Conservation (phyloP, 2,888 invertebrate genomes). For the Amblyteles armatorius region DNA sequence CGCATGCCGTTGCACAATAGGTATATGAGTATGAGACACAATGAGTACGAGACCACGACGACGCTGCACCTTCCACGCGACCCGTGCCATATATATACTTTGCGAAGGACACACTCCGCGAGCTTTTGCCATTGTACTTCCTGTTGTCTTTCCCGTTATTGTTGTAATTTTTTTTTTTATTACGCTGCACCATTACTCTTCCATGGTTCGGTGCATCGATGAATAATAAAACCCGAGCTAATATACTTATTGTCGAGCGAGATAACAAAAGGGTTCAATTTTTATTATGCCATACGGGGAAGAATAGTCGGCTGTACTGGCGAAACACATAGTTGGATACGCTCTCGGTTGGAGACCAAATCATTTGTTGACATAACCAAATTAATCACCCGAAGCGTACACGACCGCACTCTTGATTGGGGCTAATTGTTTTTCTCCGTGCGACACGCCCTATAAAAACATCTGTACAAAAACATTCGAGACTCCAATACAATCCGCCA, state of each 20-base stretch:
- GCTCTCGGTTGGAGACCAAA: no score
- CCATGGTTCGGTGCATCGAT: slow-evolving; percentile 48
- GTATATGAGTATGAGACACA: not conserved
- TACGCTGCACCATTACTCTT: slow-evolving; percentile 18
- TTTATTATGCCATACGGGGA: not conserved
- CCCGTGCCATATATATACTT: slow-evolving; percentile 26
- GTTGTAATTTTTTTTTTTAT: slow-evolving; percentile 52
- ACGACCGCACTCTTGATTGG: not conserved
- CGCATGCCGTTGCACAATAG: slow-evolving; percentile 75
- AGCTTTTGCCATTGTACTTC: slow-evolving; percentile 52
- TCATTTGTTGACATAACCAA: no score
- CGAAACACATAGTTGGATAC: no score
- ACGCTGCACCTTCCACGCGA: slow-evolving; percentile 39
- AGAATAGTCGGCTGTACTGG: no score
- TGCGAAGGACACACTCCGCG: slow-evolving; percentile 20
- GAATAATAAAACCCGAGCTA: slow-evolving; percentile 46
- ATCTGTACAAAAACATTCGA: not conserved
- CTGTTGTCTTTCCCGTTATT: slow-evolving; percentile 57
- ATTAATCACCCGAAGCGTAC: no score
- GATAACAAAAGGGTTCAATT: not conserved
- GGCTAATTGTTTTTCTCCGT: not conserved
- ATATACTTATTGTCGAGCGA: slow-evolving; percentile 1
- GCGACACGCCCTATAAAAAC: no score
- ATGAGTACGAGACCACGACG: slow-evolving; percentile 9
- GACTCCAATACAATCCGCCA: not conserved